phyloP scores from a whole-genome alignment of 2,113 vertebrate species.

The Hucho hucho region DNA sequence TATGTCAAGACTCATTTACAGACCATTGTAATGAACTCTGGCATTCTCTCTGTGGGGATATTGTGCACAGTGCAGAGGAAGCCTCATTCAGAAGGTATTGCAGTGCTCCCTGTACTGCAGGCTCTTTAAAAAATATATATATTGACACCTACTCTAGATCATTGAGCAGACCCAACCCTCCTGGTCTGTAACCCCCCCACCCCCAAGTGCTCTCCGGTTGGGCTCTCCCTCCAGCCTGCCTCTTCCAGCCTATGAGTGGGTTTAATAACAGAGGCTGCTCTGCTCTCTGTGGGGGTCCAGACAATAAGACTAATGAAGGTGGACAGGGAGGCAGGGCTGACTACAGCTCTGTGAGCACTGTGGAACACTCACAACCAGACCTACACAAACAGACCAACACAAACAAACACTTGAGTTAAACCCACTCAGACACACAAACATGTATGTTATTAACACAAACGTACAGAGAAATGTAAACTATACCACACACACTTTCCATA shows the following conservation, averaged over 20 bases:
- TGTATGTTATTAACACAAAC: not conserved
- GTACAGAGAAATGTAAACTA: no score
- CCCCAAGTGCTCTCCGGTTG: not conserved
- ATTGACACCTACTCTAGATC: no score
- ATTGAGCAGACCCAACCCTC: no score
- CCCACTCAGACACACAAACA: not conserved
- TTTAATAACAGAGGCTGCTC: constrained; percentile 9
- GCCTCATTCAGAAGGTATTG: no score
- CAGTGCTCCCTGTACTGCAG: no score
- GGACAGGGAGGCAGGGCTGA: not conserved
- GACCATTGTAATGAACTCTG: no score
- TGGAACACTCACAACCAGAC: not conserved
- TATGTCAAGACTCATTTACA: no score
- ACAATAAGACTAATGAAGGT: not conserved
- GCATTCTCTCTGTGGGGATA: no score
- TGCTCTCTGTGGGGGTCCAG: not conserved
- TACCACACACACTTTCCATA: no score
- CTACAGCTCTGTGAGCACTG: not conserved
- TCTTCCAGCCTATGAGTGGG: not conserved
- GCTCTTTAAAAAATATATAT: no score
- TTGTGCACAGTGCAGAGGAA: no score
- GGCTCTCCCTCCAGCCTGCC: not conserved
- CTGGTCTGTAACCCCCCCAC: no score
- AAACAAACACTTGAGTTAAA: not conserved
- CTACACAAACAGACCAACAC: not conserved